Evolutionary conservation across 2,113 vertebrate genomes (phyloP), one percentile per base, ranked within the genome.

Genomic region (Urocitellus parryii): DNA sequence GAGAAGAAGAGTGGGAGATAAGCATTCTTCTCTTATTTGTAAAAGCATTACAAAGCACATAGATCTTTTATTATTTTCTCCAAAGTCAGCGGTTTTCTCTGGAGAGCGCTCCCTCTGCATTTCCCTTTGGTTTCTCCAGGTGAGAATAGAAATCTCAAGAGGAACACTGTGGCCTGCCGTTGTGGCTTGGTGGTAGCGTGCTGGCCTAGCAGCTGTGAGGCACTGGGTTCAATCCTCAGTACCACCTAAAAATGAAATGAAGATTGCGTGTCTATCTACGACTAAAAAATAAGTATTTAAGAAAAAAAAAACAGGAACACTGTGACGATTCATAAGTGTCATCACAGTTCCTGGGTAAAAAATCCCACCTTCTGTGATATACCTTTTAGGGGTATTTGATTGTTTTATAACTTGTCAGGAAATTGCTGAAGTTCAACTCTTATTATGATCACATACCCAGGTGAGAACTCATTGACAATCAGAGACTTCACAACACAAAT

Each of bases 371-470:
- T 93, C 68, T 83, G 34, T 87, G 88, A 82, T 94, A 74, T 58
- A 93, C 14, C 86, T 58, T 63, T 96, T 89, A 82, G 56, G 42
- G n/a, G 10, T 87, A 95, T 95, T 96, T 96, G 86, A 97, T 94
- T 87, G 79, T 95, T 97, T 91, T 96, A 86, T 97, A 94, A 95
- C 91, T 94, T 97, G 82, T 94, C 91, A 91, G 61, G 73, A 97
- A 97, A 93, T 96, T 93, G 82, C 81, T 91, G 27, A 24, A 93
- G 51, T 94, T 95, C 92, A 82, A 82, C 79, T 91, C 79, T 84
- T 85, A 95, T 80, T 94, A 87, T 88, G 91, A 86, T 56, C 94
- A 76, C 76, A 80, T 87, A 95, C 89, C 93, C 78, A 94, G 83
- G 78, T 81, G 79, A 96, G 39, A 94, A 90, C 51, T 87, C 93